Evolutionary conservation across 1,140 invertebrate genomes (phyloP), one percentile per base, ranked within the genome.

Genomic region (Paralvinella palmiformis): DNA sequence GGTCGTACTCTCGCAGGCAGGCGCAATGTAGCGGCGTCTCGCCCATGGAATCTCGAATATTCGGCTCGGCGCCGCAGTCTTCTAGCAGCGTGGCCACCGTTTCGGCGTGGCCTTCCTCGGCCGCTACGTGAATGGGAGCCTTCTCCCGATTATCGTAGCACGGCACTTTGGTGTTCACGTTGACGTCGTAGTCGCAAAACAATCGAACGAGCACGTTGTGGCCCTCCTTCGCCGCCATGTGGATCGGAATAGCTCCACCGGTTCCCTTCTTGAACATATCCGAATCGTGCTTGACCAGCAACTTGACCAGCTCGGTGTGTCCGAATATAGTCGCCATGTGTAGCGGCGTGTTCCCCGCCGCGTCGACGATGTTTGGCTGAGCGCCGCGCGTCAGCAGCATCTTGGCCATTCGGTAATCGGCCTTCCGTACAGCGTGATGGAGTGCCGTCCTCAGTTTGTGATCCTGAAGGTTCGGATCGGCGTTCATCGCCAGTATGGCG

Each of bases 251-350:
- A 22, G 61, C 60, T 10, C 65, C 65, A 50, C 62, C 35, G 22
- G 62, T 59, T 33, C 65, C 65, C 41, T 67, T 67, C 36, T 63
- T 56, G 36, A 64, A 67, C 1, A 63, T n/a, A 33, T 67, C 65
- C 17, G 44, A 60, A 20, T 53, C 61, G 37, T 67, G 57, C n/a
- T 44, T 36, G 17, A 67, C 24, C 33, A 67, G 37, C 45, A 67
- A 24, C 50, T 48, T 63, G 15, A 67, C 59, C 31, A 67, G 52
- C 27, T 63, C 65, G 15, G 29, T 32, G 44, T 67, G 65, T 17
- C 65, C 65, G 31, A 56, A 67, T 24, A 67, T 63, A 1, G 65
- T 63, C 15, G 65, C 65, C 17, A 63, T 35, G 32, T 67, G 65
- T 27, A 67, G 60, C 20, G 65, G 65, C n/a, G 65, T 32, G 48